Conservation (phyloP, 1,140 invertebrate species). For the Ceratina calcarata region DNA sequence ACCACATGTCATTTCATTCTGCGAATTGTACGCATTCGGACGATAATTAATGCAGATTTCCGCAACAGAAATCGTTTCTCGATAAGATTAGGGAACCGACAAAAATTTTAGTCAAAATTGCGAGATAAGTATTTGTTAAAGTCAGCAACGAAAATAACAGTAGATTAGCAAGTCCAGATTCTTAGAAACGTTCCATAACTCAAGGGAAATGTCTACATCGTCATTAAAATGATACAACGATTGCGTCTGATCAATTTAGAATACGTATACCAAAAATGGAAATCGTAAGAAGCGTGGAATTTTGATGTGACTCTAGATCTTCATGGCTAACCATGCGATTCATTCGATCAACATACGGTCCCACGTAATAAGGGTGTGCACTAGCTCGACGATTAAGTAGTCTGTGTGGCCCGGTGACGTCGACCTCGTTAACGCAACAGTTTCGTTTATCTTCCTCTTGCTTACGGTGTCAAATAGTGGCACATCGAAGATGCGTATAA, state of each 20-base stretch:
- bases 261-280: background rate
- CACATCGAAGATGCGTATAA: constrained; percentile 13
- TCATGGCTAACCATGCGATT: constrained; percentile 34
- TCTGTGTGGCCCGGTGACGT: constrained; percentile 58
- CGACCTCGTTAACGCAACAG: constrained; percentile 65
- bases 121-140: background rate
- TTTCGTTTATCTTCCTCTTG: constrained; percentile 54
- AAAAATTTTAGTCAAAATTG: no score
- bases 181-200: background rate
- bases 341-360: constrained; percentile 41
- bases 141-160: background rate
- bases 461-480: constrained; percentile 21
- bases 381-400: constrained; percentile 58
- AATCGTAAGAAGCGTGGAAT: constrained; percentile 36
- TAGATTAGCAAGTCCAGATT: no score
- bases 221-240: constrained; percentile 10
- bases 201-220: background rate
- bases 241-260: constrained; percentile 1
- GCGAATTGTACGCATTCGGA: background rate
- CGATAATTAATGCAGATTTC: background rate
- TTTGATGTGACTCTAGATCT: background rate
- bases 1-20: background rate
- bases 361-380: constrained; percentile 60
- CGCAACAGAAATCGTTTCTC: background rate
- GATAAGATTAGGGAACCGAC: no score